Conservation (phyloP, 1,140 invertebrate species). For the Leptonema lineaticorne region DNA sequence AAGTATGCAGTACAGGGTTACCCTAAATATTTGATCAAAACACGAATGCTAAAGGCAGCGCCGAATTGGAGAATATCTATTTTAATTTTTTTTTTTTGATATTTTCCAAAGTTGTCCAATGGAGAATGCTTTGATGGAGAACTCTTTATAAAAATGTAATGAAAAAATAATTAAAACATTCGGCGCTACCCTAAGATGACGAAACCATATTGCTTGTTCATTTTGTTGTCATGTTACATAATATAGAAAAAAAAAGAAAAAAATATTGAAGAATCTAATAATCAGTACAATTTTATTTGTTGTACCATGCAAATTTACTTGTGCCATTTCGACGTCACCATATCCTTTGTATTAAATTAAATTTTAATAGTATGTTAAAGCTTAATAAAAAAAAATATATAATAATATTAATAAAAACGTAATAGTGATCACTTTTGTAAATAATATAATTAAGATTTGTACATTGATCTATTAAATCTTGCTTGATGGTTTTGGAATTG, state of each 20-base stretch:
- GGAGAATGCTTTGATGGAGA: no score
- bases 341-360: background rate
- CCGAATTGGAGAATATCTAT: no score
- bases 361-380: background rate
- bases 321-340: background rate
- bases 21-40: background rate
- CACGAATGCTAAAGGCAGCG: background rate
- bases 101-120: no score
- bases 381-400: background rate
- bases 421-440: background rate
- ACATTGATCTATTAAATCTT: background rate
- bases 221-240: no score
- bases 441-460: constrained; percentile 10
- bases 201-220: no score
- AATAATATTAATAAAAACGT: constrained; percentile 4
- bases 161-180: no score
- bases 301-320: background rate
- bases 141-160: no score
- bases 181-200: no score
- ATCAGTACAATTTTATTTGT: background rate
- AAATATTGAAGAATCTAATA: background rate
- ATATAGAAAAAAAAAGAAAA: background rate
- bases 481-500: background rate
- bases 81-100: no score
- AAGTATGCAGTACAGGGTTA: constrained; percentile 15